Evolutionary conservation across 2,888 invertebrate genomes (phyloP), one percentile per base, ranked within the genome.

Genomic region (Pantelozetes paolii): DNA sequence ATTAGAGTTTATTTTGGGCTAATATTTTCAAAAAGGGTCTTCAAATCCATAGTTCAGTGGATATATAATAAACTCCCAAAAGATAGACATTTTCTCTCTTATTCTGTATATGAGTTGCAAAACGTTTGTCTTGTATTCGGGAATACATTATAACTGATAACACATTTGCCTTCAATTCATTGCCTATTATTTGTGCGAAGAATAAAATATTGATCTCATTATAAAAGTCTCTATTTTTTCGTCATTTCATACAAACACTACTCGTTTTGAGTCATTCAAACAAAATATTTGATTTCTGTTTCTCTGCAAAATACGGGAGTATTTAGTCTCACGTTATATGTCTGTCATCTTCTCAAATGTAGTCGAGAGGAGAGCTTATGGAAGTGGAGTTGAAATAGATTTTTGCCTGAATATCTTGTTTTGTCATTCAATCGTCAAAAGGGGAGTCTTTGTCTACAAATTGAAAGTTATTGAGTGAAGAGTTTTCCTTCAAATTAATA

Each of bases 201-300:
- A 62, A 62, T 62, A 62, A 62, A 62, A 62, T 62, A 62, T 62
- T 62, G 62, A 62, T 62, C 32, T 62, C 18, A n/a, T 62, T 62
- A 62, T 62, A 26, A 23, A 54, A 23, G 23, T 54, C 26, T 23
- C 18, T 18, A 18, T 11, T 23, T 2, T 11, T 8, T 8, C 26
- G 8, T 23, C 3, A 54, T 54, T 54, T 26, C 23, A 23, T 23
- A 23, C 1, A 6, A 6, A 3, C 26, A 54, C 20, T 26, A 23
- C 13, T 54, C 36, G 36, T 36, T 36, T 23, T 13, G 26, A 23
- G 54, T 26, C 26, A 26, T 54, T 54, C 54, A 54, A 54, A 11
- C 2, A 45, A 18, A 45, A 11, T 45, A n/a, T n/a, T n/a, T n/a
- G n/a, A n/a, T n/a, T n/a, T n/a, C n/a, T n/a, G n/a, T n/a, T n/a